Evolutionary conservation across 2,113 vertebrate species (phyloP).

Genomic region (Marmota monax): DNA sequence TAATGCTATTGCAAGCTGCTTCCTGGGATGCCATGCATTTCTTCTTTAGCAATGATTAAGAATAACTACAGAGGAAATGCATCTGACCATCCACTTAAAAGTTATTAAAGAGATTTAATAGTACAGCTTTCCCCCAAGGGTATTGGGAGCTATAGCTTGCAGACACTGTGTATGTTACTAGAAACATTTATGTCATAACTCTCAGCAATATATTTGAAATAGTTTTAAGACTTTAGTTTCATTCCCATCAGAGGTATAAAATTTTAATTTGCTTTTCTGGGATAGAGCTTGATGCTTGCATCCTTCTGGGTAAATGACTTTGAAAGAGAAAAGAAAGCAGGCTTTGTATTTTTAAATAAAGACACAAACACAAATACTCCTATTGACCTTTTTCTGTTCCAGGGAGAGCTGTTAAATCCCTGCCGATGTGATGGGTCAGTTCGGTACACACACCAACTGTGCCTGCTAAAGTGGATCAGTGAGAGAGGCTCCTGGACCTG

Average conservation of each 20-base stretch:
- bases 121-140: conserved; percentile 4
- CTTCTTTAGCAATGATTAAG: conserved; percentile 77
- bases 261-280: conserved; percentile 75
- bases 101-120: conserved; percentile 78
- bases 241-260: conserved; percentile 66
- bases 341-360: neutral
- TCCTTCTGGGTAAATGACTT: conserved; percentile 51
- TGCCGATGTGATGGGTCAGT: conserved; percentile 97
- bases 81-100: conserved; percentile 76
- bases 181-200: conserved; percentile 70
- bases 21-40: conserved; percentile 66
- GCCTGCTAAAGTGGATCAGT: conserved; percentile 98
- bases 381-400: conserved; percentile 61
- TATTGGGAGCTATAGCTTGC: neutral
- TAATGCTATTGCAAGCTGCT: conserved; percentile 60
- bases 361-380: conserved; percentile 30
- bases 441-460: conserved; percentile 95
- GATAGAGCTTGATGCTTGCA: conserved; percentile 4
- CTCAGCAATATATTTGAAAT: conserved; percentile 66
- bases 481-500: conserved; percentile 97
- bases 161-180: conserved; percentile 63
- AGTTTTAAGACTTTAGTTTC: conserved; percentile 62
- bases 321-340: conserved; percentile 18
- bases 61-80: conserved; percentile 80
- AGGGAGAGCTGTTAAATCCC: conserved; percentile 96